Conservation (phyloP, 2,113 vertebrate genomes). For the Eurystomus gularis region DNA sequence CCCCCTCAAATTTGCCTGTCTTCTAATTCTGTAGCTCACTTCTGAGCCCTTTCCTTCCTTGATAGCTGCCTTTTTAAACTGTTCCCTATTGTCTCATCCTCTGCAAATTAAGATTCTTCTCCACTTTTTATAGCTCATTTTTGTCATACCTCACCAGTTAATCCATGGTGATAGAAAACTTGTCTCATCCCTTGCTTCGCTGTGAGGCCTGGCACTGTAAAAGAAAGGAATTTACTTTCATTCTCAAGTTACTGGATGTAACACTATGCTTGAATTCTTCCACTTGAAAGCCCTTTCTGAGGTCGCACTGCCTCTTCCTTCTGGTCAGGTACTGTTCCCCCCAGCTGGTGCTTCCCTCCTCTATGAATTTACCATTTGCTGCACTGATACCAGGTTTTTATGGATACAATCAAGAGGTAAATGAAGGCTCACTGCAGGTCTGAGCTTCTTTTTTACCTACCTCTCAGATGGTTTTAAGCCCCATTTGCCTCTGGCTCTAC, state of each 20-base stretch:
- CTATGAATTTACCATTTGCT: neutral
- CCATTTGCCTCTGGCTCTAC: neutral
- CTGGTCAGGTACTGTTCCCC: neutral
- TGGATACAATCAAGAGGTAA: conserved; percentile 23
- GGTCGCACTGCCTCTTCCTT: neutral
- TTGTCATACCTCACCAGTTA: neutral
- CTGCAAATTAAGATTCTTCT: neutral
- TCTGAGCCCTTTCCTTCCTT: neutral
- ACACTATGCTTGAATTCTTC: conserved; percentile 53
- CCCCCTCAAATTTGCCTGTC: neutral
- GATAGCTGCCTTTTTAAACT: neutral
- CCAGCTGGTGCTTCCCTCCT: neutral
- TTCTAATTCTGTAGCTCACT: neutral
- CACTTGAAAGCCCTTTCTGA: neutral
- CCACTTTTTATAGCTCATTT: neutral
- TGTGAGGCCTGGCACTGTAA: neutral
- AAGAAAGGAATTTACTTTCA: neutral
- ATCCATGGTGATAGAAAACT: neutral
- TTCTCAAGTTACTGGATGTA: conserved; percentile 23
- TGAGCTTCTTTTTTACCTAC: conserved; percentile 45
- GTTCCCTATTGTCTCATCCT: neutral
- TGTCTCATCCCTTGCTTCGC: neutral
- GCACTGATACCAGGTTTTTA: conserved; percentile 40
- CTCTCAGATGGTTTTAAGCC: conserved; percentile 26
- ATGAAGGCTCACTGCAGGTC: conserved; percentile 37